Evolutionary conservation across 1,140 invertebrate genomes (phyloP), one percentile per base, ranked within the genome.

Genomic region (Onthophagus taurus): DNA sequence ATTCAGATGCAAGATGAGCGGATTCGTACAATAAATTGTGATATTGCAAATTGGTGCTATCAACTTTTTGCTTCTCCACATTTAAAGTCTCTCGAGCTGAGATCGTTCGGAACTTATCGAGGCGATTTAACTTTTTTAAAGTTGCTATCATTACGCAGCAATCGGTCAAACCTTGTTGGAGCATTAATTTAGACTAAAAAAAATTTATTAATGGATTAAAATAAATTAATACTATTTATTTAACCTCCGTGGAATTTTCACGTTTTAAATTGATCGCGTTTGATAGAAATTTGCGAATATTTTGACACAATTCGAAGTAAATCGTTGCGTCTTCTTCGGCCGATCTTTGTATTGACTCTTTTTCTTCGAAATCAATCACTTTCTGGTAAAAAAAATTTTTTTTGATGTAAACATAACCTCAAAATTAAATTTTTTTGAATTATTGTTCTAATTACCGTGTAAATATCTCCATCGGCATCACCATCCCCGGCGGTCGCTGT

Each of bases 1-100:
- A 89, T 76, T 97, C 92, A 55, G 90, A 90, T 49, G 91, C 83
- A 2, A 97, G 70, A 71, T 97, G 90, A 61, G 89, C 83, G 8
- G 87, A 81, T 75, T 97, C 94, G 67, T 97, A 97, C 1, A 95
- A 64, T n/a, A 97, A 70, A 69, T 97, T 97, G 65, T 97, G 91
- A 42, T 94, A 72, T 53, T 90, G 84, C 14, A 97, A 67, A 69
- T 95, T 87, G 52, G 83, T 83, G 45, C 82, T 83, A 56, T 97
- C 93, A 0, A 94, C 89, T 53, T 81, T 81, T 53, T 83, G 81
- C 64, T 94, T 93, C 42, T 84, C 83, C 63, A 80, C 71, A 36
- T 77, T 74, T 2, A 86, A 69, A 13, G 77, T 75, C 68, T 96
- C 90, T 43, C 89, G 71, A 0, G 82, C 80, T 55, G 78, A 75